Conservation (phyloP, 2,113 vertebrate species). For the Jaculus jaculus region DNA sequence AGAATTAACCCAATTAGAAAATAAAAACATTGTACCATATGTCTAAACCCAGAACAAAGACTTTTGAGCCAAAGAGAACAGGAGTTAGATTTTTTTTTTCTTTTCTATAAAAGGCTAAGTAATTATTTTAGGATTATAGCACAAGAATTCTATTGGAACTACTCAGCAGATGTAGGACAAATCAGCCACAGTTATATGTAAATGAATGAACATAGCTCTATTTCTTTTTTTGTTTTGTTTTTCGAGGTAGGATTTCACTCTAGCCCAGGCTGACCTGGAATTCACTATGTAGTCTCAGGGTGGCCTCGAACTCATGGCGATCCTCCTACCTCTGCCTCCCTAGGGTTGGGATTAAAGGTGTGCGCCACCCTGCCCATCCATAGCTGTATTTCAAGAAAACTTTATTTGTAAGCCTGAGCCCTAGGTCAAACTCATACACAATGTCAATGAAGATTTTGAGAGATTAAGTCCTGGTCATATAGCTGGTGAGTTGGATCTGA, state of each 20-base stretch:
- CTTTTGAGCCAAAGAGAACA: slow-evolving; percentile 4
- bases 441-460: not conserved
- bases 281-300: no score
- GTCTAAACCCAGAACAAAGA: slow-evolving; percentile 6
- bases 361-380: no score
- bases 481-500: not conserved
- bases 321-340: no score
- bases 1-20: not conserved
- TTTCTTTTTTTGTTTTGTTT: not conserved
- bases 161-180: not conserved
- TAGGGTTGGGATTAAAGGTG: no score
- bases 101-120: not conserved
- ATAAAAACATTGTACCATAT: not conserved
- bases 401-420: slow-evolving; percentile 39
- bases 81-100: not conserved
- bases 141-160: not conserved
- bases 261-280: no score
- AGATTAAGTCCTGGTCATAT: not conserved
- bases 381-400: slow-evolving; percentile 37
- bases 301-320: no score
- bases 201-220: not conserved
- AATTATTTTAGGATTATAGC: not conserved
- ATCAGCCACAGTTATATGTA: not conserved
- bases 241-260: no score
- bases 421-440: slow-evolving; percentile 3